Conservation (phyloP, 2,888 invertebrate species). For the Argyresthia goedartella region DNA sequence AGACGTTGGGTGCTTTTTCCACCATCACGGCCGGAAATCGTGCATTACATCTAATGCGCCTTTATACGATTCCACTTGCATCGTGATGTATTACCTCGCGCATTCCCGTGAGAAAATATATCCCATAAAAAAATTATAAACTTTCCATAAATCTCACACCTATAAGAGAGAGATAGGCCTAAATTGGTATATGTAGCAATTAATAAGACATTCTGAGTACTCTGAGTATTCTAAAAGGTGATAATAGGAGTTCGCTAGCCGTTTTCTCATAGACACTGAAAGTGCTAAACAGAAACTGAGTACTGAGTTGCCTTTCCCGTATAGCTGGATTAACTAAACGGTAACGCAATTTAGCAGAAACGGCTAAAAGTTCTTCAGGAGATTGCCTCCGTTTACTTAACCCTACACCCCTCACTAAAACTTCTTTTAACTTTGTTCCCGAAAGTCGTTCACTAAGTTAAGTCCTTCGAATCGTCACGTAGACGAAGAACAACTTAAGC, state of each 20-base stretch:
- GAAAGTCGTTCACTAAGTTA: not conserved
- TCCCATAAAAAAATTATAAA: too few species aligned
- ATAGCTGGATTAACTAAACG: not conserved
- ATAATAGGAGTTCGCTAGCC: too few species aligned
- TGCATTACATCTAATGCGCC: constrained; percentile 4
- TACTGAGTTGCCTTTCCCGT: not conserved
- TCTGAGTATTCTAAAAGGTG: too few species aligned
- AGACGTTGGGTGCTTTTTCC: not conserved
- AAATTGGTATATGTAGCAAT: too few species aligned
- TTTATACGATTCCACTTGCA: not conserved
- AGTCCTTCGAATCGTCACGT: not conserved
- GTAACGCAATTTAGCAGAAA: not conserved
- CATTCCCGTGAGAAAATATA: constrained; percentile 8
- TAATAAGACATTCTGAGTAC: too few species aligned
- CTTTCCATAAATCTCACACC: too few species aligned
- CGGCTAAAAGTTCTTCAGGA: not conserved
- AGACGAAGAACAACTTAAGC: not conserved
- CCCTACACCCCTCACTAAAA: not conserved
- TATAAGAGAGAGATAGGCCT: too few species aligned
- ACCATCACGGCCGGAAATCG: constrained; percentile 3
- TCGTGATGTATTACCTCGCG: constrained; percentile 1
- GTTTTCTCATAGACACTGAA: too few species aligned
- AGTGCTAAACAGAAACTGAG: too few species aligned
- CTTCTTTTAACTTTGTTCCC: not conserved
- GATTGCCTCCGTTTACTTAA: not conserved